Conservation (phyloP, 2,797 vertebrate genomes). For the Mastacembelus armatus region DNA sequence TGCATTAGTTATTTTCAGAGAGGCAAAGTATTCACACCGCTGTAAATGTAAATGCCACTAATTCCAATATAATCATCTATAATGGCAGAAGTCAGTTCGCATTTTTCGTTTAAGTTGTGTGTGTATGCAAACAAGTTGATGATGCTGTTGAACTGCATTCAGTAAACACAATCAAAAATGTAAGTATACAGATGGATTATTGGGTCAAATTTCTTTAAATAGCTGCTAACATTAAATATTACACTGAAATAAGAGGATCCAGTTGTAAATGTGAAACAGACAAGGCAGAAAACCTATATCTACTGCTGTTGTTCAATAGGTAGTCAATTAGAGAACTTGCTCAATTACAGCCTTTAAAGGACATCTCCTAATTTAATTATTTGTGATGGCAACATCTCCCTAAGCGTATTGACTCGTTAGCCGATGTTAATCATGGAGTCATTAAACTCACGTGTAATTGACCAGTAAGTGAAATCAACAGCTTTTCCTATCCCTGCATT, state of each 20-base stretch:
- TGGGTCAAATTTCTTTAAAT: neutral
- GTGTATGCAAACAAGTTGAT: neutral
- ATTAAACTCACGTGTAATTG: slow-evolving; percentile 63
- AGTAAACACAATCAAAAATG: too few species aligned
- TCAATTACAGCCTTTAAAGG: neutral
- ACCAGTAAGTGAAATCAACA: slow-evolving; percentile 42
- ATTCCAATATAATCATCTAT: neutral
- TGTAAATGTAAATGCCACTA: neutral
- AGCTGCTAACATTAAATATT: neutral
- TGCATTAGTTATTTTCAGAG: neutral
- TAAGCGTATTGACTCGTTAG: neutral
- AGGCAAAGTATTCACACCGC: neutral
- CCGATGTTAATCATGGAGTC: neutral
- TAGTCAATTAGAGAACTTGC: neutral
- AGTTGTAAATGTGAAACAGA: neutral
- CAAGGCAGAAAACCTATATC: neutral
- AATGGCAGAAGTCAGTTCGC: neutral
- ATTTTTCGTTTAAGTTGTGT: neutral
- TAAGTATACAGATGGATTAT: too few species aligned
- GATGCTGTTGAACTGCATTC: neutral
- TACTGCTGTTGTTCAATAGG: too few species aligned
- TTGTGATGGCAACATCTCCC: neutral
- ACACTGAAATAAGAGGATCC: neutral
- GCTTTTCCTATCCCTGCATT: slow-evolving; percentile 35
- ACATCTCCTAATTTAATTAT: neutral